These are phyloP conservation scores for Ameiurus melas DNA, from an alignment of 2,113 vertebrate species.

Conservation along the genomic window DNA sequence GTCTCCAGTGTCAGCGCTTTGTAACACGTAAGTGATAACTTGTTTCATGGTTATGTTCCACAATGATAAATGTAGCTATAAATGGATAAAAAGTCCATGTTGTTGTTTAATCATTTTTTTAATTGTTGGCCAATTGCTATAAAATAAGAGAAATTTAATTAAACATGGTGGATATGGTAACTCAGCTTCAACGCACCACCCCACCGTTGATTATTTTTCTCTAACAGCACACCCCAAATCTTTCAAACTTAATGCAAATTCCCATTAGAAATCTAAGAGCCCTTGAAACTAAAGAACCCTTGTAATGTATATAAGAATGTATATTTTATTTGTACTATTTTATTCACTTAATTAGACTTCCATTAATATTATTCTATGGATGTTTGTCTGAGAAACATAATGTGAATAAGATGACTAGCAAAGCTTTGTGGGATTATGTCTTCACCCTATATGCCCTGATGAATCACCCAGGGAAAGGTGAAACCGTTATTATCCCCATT, in stretches of 20 bases:
- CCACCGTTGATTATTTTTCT: background rate
- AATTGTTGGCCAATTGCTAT: background rate
- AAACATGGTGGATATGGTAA: background rate
- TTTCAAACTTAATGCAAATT: background rate
- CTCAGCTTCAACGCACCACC: background rate
- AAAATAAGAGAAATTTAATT: background rate
- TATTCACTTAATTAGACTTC: background rate
- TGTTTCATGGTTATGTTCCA: too few species aligned
- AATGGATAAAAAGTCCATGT: too few species aligned
- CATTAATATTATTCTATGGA: background rate
- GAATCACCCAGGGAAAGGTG: constrained; percentile 8
- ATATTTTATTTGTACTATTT: background rate
- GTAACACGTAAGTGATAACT: background rate
- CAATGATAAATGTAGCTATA: too few species aligned
- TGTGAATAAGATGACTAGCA: background rate
- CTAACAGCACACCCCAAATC: background rate
- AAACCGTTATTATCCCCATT: constrained; percentile 1
- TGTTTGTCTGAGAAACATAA: background rate
- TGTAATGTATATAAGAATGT: background rate
- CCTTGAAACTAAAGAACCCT: too few species aligned
- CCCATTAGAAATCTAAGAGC: background rate
- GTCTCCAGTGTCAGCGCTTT: background rate
- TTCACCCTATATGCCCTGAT: background rate
- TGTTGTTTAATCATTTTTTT: too few species aligned
- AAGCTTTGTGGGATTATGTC: background rate